These are phyloP conservation scores for Odobenus rosmarus DNA, from an alignment of 2,113 vertebrate species.

Conservation along the genomic window DNA sequence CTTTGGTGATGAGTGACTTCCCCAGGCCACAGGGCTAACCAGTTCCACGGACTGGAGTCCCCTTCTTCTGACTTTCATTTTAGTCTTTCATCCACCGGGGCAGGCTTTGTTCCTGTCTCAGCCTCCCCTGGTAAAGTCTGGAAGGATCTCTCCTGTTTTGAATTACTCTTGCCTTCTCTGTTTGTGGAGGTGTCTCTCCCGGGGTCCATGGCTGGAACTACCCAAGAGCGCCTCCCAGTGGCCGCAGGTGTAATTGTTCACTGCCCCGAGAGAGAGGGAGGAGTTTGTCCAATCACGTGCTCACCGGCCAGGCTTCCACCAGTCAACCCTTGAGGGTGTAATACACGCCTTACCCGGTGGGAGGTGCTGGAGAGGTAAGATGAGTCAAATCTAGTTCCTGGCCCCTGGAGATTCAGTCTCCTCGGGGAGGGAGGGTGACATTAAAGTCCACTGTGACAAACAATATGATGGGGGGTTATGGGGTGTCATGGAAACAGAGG, in stretches of 20 bases:
- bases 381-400: not conserved
- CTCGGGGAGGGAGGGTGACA: not conserved
- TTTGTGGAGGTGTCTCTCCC: not conserved
- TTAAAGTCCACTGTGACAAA: not conserved
- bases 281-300: not conserved
- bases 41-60: not conserved
- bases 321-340: not conserved
- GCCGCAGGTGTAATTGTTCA: not conserved
- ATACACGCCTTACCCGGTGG: not conserved
- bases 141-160: not conserved
- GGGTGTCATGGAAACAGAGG: not conserved
- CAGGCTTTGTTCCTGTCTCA: slow-evolving; percentile 14
- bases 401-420: not conserved
- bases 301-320: not conserved
- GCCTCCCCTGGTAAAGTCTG: not conserved
- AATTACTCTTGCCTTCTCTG: not conserved
- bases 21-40: slow-evolving; percentile 4
- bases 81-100: slow-evolving; percentile 1
- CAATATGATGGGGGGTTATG: not conserved
- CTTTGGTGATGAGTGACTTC: not conserved
- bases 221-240: slow-evolving; percentile 39
- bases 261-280: not conserved
- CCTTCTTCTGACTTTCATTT: not conserved
- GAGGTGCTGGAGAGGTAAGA: not conserved
- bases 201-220: not conserved